Evolutionary conservation across 2,113 vertebrate species (phyloP), one percentile per base, ranked within the genome.

Genomic region (Trochalopteron elliotii): DNA sequence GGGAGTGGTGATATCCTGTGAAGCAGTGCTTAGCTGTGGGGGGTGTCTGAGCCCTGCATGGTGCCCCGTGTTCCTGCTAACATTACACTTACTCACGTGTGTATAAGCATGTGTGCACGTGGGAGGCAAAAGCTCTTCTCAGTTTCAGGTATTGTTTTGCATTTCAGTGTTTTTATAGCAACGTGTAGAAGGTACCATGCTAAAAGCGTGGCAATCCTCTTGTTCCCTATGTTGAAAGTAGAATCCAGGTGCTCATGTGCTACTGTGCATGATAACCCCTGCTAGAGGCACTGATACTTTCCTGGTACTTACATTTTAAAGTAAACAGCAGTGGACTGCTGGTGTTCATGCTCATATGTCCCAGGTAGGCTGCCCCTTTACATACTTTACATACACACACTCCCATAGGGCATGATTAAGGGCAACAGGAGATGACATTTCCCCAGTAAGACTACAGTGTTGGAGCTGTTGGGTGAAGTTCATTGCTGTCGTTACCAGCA

Each of bases 1-100:
- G 13, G 31, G 4, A n/a, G 12, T 3, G 3, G 12, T 30, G 11
- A 6, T 30, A 2, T 5, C 0, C 0, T 3, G 1, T 53, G 50
- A 30, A 7, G 22, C 37, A 30, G 27, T 0, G 2, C 56, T 85
- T 67, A 52, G 11, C 39, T 68, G 8, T 19, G 52, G 25, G 24
- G 1, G 9, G 24, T 31, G 15, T 57, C 22, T 17, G 37, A 68
- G 31, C 61, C 15, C 37, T 0, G 1, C 4, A 1, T 4, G 3
- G 9, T 37, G 59, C 33, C 44, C 24, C 1, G 7, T 1, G 1
- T 31, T 47, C 20, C 57, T 60, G 35, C 45, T 25, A 11, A 13
- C 2, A 2, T 33, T 30, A 7, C 37, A 31, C 35, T 75, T 78
- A 15, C 12, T 76, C 9, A 0, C 3, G 6, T 61, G 33, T 55